Evolutionary conservation across 1,140 invertebrate genomes (phyloP).

Genomic region (Helicorthomorpha holstii): DNA sequence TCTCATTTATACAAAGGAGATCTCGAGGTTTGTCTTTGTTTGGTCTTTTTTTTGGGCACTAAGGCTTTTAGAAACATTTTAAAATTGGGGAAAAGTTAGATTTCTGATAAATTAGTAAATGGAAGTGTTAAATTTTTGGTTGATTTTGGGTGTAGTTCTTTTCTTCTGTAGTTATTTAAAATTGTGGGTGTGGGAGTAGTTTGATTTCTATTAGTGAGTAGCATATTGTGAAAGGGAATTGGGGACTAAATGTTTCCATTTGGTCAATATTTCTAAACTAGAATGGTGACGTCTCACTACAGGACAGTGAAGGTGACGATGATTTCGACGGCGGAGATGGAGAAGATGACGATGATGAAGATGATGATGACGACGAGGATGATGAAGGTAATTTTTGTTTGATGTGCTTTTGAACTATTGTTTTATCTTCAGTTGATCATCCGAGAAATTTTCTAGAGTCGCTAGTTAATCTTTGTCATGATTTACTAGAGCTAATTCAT

Average conservation of each 20-base stretch:
- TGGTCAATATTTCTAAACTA: neutral
- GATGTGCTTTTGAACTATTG: too few relatives aligned
- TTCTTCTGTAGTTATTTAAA: too few relatives aligned
- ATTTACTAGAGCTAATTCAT: neutral
- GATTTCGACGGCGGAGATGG: slow-evolving; percentile 6
- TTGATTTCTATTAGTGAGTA: neutral
- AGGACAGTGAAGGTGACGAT: slow-evolving; percentile 6
- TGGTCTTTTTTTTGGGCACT: neutral
- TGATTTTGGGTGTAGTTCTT: neutral
- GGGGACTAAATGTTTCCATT: neutral
- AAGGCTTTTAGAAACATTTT: neutral
- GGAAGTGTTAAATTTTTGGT: neutral
- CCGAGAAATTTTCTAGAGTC: neutral
- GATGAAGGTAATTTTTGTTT: neutral
- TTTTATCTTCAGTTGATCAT: too few relatives aligned
- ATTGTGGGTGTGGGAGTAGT: neutral
- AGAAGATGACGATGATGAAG: slow-evolving; percentile 7
- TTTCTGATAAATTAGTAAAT: neutral
- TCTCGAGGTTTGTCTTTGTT: slow-evolving; percentile 8
- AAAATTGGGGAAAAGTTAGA: neutral
- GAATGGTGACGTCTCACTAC: neutral
- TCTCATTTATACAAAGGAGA: slow-evolving; percentile 9
- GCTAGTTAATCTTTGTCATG: neutral
- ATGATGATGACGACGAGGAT: slow-evolving; percentile 7
- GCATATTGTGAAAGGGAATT: neutral